Percentiles rank a stretch among this genome's conserved stretches.
phyloP scores from a whole-genome alignment of 1,140 invertebrate species.

The Euglossa dilemma region DNA sequence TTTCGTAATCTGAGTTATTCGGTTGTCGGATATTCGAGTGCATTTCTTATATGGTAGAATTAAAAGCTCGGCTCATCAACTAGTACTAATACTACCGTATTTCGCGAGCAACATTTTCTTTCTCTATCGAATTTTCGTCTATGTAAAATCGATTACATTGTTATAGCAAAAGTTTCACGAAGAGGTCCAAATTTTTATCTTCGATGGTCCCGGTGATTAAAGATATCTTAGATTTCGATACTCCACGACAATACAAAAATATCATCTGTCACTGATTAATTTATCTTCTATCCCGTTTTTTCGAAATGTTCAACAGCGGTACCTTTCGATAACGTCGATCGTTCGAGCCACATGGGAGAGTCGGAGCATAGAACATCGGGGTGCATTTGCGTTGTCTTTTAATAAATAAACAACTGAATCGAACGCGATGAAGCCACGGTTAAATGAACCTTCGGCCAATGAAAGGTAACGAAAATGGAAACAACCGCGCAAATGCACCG shows the following conservation, averaged over 20 bases:
- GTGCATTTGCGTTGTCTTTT: neutral
- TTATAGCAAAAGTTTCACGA: neutral
- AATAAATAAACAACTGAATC: neutral
- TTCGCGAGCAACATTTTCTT: neutral
- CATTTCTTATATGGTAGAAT: neutral
- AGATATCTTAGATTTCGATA: constrained; percentile 7
- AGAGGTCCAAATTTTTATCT: constrained; percentile 4
- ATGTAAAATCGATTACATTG: neutral
- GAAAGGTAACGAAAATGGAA: neutral
- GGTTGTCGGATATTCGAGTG: neutral
- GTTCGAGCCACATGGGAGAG: neutral
- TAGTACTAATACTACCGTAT: too few species aligned
- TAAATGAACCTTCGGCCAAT: neutral
- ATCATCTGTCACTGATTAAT: neutral
- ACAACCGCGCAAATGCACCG: neutral
- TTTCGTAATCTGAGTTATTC: neutral
- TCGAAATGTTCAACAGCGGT: neutral
- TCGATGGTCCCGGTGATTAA: constrained; percentile 15
- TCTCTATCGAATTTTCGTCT: neutral
- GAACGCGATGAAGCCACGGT: neutral
- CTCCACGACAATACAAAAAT: constrained; percentile 33
- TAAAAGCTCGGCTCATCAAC: neutral
- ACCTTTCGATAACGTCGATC: too few species aligned
- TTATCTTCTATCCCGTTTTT: neutral
- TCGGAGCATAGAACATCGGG: neutral